Conservation (phyloP, 2,113 vertebrate species). For the Oryzias javanicus region DNA sequence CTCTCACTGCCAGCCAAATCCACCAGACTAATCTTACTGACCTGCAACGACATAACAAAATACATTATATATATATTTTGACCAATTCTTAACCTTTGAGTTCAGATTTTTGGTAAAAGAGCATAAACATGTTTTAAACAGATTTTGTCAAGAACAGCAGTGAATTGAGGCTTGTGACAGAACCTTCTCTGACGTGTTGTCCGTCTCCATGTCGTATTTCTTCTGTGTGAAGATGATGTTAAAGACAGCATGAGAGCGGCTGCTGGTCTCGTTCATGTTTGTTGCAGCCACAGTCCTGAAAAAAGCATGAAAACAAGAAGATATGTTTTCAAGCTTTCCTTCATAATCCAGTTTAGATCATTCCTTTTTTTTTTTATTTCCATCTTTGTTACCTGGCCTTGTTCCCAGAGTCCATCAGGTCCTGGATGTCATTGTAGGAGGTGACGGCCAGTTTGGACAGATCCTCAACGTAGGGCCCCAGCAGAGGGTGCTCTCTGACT, state of each 20-base stretch:
- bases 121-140: too few species aligned
- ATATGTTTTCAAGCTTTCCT: background rate
- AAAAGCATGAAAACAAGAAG: background rate
- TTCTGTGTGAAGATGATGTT: slow-evolving; percentile 99
- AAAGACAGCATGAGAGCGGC: slow-evolving; percentile 95
- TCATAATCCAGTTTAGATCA: background rate
- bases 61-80: background rate
- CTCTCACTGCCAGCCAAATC: slow-evolving; percentile 95
- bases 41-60: slow-evolving; percentile 69
- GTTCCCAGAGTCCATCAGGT: slow-evolving; percentile 98
- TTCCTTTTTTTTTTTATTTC: background rate
- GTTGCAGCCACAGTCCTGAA: slow-evolving; percentile 94
- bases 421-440: slow-evolving; percentile 95
- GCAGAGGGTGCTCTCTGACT: slow-evolving; percentile 93
- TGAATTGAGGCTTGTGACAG: background rate
- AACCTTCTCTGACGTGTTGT: slow-evolving; percentile 93
- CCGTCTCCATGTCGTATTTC: slow-evolving; percentile 82
- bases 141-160: background rate
- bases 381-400: slow-evolving; percentile 85
- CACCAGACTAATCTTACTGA: slow-evolving; percentile 97
- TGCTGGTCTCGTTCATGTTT: slow-evolving; percentile 99
- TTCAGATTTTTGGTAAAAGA: too few species aligned
- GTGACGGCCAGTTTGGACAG: slow-evolving; percentile 96
- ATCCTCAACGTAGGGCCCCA: slow-evolving; percentile 96
- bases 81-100: too few species aligned